phyloP scores from a whole-genome alignment of 2,888 invertebrate genomes.

The Trissoscelio sp. region DNA sequence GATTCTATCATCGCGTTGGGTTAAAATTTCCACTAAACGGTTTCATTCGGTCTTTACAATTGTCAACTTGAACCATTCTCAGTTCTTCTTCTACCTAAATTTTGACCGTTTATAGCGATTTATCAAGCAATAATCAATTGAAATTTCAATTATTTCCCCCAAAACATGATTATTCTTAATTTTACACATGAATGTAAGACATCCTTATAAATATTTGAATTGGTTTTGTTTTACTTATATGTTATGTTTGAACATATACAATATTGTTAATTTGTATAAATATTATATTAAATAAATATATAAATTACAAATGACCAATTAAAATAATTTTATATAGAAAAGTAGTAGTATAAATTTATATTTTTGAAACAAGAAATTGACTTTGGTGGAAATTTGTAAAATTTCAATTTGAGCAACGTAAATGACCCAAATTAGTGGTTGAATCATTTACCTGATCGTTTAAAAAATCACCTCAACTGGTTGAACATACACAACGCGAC shows the following conservation, averaged over 20 bases:
- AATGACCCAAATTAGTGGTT: neutral
- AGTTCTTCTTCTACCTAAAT: constrained; percentile 46
- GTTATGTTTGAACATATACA: neutral
- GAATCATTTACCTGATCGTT: neutral
- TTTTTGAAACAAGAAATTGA: neutral
- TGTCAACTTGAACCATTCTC: constrained; percentile 14
- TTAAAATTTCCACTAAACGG: constrained; percentile 41
- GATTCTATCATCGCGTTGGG: constrained; percentile 27
- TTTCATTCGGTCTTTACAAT: constrained; percentile 24
- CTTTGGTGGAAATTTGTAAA: neutral
- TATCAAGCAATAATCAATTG: constrained; percentile 28
- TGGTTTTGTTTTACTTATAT: too few species aligned
- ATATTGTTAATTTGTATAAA: neutral
- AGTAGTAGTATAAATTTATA: constrained; percentile 9
- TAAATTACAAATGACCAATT: neutral
- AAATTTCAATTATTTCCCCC: constrained; percentile 16
- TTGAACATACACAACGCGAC: constrained; percentile 28
- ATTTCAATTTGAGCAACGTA: constrained; percentile 24
- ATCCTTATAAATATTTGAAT: too few species aligned
- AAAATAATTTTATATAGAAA: neutral
- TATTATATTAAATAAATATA: too few species aligned
- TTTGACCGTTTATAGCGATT: constrained; percentile 29
- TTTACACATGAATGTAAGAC: too few species aligned
- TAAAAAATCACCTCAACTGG: constrained; percentile 26
- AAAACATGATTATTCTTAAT: constrained; percentile 14